These are phyloP conservation scores for Lasaia peninsularis DNA, from an alignment of 1,140 invertebrate species.

Conservation along the genomic window DNA sequence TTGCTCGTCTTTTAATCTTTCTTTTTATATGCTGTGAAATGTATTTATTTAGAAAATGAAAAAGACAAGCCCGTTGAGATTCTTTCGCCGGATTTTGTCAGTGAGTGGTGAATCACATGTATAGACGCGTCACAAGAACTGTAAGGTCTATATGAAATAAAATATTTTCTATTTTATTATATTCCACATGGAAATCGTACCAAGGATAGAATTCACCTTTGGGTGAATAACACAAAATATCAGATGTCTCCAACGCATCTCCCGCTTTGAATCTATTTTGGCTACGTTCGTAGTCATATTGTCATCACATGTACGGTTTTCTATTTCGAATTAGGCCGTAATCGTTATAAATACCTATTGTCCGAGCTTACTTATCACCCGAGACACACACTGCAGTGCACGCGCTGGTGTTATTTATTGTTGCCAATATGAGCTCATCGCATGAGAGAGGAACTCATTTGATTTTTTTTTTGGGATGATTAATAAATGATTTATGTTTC, in stretches of 20 bases:
- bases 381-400: not conserved
- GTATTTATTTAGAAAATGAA: no score
- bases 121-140: no score
- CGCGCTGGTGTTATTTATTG: not conserved
- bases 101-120: no score
- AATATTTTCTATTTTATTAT: no score
- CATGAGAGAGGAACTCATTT: not conserved
- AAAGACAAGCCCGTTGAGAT: no score
- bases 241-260: not conserved
- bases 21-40: no score
- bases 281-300: conserved; percentile 7
- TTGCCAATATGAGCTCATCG: not conserved
- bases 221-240: not conserved
- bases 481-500: no score
- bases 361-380: conserved; percentile 3
- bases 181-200: no score
- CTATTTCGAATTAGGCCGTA: conserved; percentile 7
- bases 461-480: not conserved
- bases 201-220: not conserved
- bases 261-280: conserved; percentile 11
- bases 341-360: conserved; percentile 3
- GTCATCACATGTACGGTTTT: conserved; percentile 10
- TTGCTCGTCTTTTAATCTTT: no score
- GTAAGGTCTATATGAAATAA: no score
- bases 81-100: no score